These are phyloP conservation scores for Noturus placidus DNA, from an alignment of 2,113 vertebrate species.

Conservation along the genomic window DNA sequence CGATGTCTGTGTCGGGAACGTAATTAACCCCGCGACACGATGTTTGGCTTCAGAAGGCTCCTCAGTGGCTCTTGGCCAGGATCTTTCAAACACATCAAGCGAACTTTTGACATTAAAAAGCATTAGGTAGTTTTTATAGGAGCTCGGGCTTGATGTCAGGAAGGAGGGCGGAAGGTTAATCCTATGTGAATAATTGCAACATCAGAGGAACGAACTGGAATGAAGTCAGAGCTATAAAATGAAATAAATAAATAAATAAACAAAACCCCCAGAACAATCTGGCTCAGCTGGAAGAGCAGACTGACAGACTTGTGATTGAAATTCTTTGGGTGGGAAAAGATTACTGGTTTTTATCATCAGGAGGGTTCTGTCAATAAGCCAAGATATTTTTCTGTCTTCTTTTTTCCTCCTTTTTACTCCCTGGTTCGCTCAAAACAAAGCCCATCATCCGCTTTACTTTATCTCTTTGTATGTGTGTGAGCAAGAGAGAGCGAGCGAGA, in stretches of 20 bases:
- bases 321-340: slow-evolving; percentile 28
- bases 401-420: slow-evolving; percentile 39
- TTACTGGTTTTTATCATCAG: slow-evolving; percentile 55
- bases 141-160: background rate
- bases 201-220: slow-evolving; percentile 24
- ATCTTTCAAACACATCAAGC: slow-evolving; percentile 19
- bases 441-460: slow-evolving; percentile 45
- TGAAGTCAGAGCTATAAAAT: slow-evolving; percentile 19
- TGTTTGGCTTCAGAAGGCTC: slow-evolving; percentile 30
- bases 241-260: background rate
- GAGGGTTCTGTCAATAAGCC: slow-evolving; percentile 41
- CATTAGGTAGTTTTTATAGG: slow-evolving; percentile 7
- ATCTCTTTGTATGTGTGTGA: slow-evolving; percentile 43
- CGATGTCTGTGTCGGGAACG: slow-evolving; percentile 58
- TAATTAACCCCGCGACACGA: slow-evolving; percentile 54
- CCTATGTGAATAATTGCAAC: slow-evolving; percentile 47
- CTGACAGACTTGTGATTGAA: slow-evolving; percentile 42
- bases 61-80: background rate
- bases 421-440: slow-evolving; percentile 53
- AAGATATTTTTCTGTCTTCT: slow-evolving; percentile 11
- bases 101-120: slow-evolving; percentile 28
- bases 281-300: slow-evolving; percentile 3
- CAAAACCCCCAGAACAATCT: background rate
- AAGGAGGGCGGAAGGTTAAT: slow-evolving; percentile 30
- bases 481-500: background rate